Percentiles rank a stretch among this genome's conserved stretches.
Conservation (phyloP, 2,113 vertebrate genomes). For the Theropithecus gelada region DNA sequence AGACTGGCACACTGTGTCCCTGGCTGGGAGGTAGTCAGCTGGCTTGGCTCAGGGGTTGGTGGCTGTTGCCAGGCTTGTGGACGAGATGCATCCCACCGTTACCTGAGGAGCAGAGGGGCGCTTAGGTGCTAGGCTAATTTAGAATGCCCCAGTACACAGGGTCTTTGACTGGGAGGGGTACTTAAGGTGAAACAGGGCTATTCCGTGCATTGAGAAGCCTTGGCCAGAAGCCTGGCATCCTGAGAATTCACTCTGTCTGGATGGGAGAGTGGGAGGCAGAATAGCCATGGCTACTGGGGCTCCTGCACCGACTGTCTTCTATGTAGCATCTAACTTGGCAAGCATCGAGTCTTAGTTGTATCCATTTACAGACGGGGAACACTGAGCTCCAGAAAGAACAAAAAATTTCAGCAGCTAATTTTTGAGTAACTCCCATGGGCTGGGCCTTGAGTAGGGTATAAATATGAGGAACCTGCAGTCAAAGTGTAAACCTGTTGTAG, state of each 20-base stretch:
- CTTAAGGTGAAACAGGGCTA: neutral
- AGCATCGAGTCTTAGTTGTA: neutral
- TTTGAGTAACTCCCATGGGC: neutral
- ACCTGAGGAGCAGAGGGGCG: neutral
- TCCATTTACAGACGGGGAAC: conserved; percentile 28
- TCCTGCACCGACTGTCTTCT: neutral
- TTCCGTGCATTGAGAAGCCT: conserved; percentile 39
- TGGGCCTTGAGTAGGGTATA: neutral
- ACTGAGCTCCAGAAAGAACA: conserved; percentile 45
- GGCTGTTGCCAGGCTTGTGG: neutral
- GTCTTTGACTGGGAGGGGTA: neutral
- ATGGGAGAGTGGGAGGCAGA: conserved; percentile 46
- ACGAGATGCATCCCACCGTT: neutral
- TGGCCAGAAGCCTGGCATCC: conserved; percentile 62
- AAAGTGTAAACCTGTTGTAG: neutral
- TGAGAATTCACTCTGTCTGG: conserved; percentile 58
- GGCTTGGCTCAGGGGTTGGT: neutral
- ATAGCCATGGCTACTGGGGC: neutral
- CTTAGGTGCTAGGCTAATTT: neutral
- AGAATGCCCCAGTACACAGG: neutral
- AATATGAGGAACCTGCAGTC: neutral
- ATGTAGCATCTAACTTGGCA: conserved; percentile 41
- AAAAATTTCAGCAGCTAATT: conserved; percentile 34
- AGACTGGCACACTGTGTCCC: conserved; percentile 65
- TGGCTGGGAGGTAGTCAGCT: conserved; percentile 49